Percentiles rank a stretch among this genome's conserved stretches.
These are phyloP conservation scores for Passer montanus DNA, from an alignment of 2,113 vertebrate species.

Conservation along the genomic window DNA sequence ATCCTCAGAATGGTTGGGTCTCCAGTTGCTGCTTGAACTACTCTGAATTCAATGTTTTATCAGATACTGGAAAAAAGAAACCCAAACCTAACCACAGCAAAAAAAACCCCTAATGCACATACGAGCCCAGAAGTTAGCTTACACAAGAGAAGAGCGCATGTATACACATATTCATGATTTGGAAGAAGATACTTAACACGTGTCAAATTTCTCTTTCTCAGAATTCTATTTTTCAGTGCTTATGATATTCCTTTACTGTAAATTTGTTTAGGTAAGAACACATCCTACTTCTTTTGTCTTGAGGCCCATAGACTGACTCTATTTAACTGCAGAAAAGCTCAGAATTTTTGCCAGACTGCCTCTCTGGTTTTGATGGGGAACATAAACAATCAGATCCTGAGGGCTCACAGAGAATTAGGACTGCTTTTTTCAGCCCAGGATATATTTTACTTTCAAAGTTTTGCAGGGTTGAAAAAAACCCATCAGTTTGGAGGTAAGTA, in stretches of 20 bases:
- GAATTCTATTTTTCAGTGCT: neutral
- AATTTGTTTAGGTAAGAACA: neutral
- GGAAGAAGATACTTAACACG: neutral
- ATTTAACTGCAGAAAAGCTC: neutral
- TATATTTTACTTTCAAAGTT: neutral
- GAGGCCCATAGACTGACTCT: neutral
- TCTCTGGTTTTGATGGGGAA: neutral
- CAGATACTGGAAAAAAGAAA: neutral
- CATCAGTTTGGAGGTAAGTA: neutral
- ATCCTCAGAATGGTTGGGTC: neutral
- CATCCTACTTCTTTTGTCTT: neutral
- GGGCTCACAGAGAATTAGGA: neutral
- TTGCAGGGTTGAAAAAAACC: neutral
- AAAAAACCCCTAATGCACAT: neutral
- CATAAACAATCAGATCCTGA: neutral
- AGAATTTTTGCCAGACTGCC: neutral
- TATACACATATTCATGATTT: neutral
- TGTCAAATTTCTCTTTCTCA: neutral
- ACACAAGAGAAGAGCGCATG: neutral
- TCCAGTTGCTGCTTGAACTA: neutral
- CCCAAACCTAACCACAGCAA: neutral
- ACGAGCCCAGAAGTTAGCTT: neutral
- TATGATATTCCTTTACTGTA: neutral
- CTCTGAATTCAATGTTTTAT: neutral
- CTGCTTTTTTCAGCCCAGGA: neutral